Base-by-base conservation (phyloP, 2,797 vertebrate genomes). In the Anguilla megastoma region DNA sequence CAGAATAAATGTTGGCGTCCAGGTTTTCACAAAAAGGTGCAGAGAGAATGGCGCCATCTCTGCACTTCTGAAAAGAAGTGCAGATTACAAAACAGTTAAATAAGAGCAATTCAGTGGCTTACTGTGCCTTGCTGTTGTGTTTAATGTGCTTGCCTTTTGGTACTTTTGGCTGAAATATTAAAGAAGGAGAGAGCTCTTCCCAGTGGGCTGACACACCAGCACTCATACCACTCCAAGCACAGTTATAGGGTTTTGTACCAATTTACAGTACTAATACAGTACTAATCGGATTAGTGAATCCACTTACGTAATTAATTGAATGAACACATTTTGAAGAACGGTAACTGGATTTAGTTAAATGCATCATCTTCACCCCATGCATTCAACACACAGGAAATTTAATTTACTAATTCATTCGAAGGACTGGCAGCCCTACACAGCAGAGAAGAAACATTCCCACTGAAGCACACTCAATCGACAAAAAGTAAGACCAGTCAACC, bases 121-220 rank as follows among this genome's bases (percentile, higher is more conserved):
- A 82, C 79, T n/a, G 79, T 50, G 45, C 79, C 79, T 48, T 82
- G 79, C 41, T n/a, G 45, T 82, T 82, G 79, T 82, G 45, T 82
- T 82, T 24, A 6, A 50, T 82, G 27, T 50, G 45, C 18, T 48
- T 48, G 45, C 41, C 79, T 82, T 69, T 21, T 16, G 36, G 76
- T 74, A 36, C 33, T 33, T 36, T 74, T 14, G 36, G 1, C 6
- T 79, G 74, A 79, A 14, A 36, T 18, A 4, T 18, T 36, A 14
- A 79, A 79, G 12, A 7, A 21, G 66, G 8, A 12, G n/a, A 27
- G 27, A 16, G 74, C 4, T 79, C 16, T 41, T 36, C 74, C 16
- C 12, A 41, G 36, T 18, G 30, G 74, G 33, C 6, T 12, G 33
- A 14, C 74, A 41, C 74, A 45, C 3, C 12, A 41, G 74, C 24